Percentiles rank a stretch among this genome's conserved stretches.
Conservation (phyloP, 2,113 vertebrate genomes). For the Pseudonaja textilis region DNA sequence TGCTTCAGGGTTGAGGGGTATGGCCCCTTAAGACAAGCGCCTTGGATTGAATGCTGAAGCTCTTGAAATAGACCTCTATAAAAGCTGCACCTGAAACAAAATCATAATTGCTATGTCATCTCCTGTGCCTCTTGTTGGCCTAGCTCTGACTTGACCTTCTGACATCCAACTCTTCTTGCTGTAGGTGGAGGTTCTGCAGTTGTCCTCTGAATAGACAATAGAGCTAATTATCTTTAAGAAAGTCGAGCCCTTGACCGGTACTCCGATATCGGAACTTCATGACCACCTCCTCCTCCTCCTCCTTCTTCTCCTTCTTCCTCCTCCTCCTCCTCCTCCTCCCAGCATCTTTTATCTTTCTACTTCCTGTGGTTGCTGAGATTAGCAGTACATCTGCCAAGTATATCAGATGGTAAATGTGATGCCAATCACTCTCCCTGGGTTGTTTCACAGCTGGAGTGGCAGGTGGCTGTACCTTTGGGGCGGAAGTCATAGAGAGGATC, state of each 20-base stretch:
- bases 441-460: neutral
- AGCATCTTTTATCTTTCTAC: neutral
- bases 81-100: neutral
- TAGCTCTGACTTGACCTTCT: fast-evolving
- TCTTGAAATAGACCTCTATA: fast-evolving
- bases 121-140: neutral
- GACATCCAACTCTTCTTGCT: neutral
- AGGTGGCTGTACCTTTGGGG: neutral
- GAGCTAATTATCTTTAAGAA: neutral
- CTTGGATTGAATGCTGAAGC: neutral
- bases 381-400: neutral
- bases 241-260: fast-evolving
- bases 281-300: neutral
- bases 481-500: neutral
- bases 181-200: neutral
- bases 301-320: neutral
- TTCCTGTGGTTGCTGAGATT: fast-evolving
- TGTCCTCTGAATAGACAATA: neutral
- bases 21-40: neutral
- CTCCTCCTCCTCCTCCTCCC: neutral
- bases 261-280: fast-evolving
- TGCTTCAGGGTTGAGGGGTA: slow-evolving; percentile 25
- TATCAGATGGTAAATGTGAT: slow-evolving; percentile 3
- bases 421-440: neutral
- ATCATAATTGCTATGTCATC: neutral